Conservation (phyloP, 2,113 vertebrate genomes). For the Sarotherodon lohbergeri region DNA sequence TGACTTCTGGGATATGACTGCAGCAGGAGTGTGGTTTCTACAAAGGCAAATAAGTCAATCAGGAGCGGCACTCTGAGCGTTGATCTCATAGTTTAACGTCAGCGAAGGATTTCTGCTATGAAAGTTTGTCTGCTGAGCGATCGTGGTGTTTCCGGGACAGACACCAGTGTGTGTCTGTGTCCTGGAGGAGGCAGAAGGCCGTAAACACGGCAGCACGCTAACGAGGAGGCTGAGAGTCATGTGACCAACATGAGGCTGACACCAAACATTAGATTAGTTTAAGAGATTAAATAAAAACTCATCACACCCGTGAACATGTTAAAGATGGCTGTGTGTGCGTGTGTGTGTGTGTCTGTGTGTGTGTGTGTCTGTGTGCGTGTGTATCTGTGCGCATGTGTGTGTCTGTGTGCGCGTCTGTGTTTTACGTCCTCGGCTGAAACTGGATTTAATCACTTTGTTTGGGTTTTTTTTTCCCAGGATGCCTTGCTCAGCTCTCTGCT, state of each 20-base stretch:
- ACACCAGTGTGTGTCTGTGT: neutral
- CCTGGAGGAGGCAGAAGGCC: neutral
- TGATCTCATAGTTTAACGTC: neutral
- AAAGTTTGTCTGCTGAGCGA: neutral
- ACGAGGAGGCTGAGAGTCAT: neutral
- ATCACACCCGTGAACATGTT: neutral
- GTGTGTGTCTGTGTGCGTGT: rapidly evolving
- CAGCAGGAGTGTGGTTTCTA: neutral
- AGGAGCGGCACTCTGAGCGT: neutral
- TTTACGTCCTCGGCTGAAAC: neutral
- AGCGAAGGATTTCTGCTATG: neutral
- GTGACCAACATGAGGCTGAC: neutral
- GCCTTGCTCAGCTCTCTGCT: conserved; percentile 73
- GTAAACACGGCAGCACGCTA: neutral
- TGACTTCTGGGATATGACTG: neutral
- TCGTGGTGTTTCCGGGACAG: rapidly evolving
- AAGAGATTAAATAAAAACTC: neutral
- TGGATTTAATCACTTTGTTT: neutral
- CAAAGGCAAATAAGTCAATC: neutral
- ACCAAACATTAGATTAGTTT: neutral
- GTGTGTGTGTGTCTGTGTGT: too few relatives aligned
- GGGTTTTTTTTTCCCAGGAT: conserved; percentile 37
- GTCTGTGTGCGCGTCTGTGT: rapidly evolving
- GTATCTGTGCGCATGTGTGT: rapidly evolving
- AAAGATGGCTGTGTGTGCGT: neutral